Evolutionary conservation across 2,113 vertebrate genomes (phyloP), one percentile per base, ranked within the genome.

Genomic region (Hepsetus odoe): DNA sequence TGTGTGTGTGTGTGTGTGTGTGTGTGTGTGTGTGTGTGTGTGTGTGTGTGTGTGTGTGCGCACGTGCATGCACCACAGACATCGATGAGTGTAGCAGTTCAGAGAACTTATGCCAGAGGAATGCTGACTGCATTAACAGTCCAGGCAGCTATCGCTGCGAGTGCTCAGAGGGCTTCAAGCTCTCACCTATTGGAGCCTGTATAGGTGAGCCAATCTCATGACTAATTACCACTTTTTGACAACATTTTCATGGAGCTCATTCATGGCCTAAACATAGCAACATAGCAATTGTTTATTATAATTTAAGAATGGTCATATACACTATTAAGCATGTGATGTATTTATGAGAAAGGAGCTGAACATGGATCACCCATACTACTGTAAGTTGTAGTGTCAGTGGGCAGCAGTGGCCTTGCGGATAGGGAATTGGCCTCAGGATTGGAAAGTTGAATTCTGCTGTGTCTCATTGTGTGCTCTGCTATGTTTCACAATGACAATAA

Each of bases 111-210:
- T 95, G 94, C 82, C 95, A 95, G 81, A 90, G 91, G 53, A 93
- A 96, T 1, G 94, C 95, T 2, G 92, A 95, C 82, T 96, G 95
- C 67, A 93, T 95, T 88, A 96, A 96, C 81, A 95, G 92, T 32
- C 95, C 94, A 0, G 94, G 95, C 2, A 94, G 94, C 78, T 96
- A 95, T 84, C 94, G 93, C 74, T 96, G 95, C 38, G 94, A 96
- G 62, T 96, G 94, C 28, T 89, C 94, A 0, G 73, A 90, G 0
- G 94, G 95, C 12, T 96, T 94, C 85, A 95, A 91, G 16, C 90
- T 95, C 16, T 93, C 93, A 1, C 93, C 94, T 33, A 92, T 88
- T 0, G 94, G 95, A 40, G 93, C 92, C 61, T 96, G 95, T 11
- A 77, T 93, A n/a, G 95, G 95, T 96, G 88, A 94, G 94, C 33